phyloP scores from a whole-genome alignment of 2,797 vertebrate species.

The Spinus pinus region DNA sequence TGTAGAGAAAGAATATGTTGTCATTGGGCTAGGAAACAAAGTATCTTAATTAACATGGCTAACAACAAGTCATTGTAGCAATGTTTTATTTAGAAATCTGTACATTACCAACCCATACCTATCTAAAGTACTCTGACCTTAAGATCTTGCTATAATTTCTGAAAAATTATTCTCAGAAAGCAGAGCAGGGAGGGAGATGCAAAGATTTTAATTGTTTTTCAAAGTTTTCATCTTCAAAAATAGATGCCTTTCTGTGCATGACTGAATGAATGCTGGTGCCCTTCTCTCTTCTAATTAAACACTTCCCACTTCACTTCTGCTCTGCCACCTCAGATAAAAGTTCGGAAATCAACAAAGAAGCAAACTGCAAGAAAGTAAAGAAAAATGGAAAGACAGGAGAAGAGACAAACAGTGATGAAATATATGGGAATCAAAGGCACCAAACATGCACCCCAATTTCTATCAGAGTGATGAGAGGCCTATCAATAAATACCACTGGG shows the following conservation, averaged over 20 bases:
- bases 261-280: background rate
- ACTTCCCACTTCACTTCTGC: slow-evolving; percentile 43
- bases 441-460: background rate
- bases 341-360: slow-evolving; percentile 4
- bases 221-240: background rate
- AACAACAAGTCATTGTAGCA: background rate
- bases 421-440: background rate
- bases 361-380: background rate
- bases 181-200: background rate
- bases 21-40: background rate
- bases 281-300: slow-evolving; percentile 15
- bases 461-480: background rate
- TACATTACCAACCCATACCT: background rate
- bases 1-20: background rate
- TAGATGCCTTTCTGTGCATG: background rate
- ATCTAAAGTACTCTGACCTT: background rate
- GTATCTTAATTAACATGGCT: background rate
- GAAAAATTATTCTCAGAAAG: background rate
- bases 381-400: background rate
- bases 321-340: background rate
- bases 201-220: background rate
- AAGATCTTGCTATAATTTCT: background rate
- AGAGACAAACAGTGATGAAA: background rate
- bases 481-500: background rate
- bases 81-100: background rate